These are phyloP conservation scores for Mastomys natalensis DNA, from an alignment of 2,113 vertebrate species.

Conservation along the genomic window DNA sequence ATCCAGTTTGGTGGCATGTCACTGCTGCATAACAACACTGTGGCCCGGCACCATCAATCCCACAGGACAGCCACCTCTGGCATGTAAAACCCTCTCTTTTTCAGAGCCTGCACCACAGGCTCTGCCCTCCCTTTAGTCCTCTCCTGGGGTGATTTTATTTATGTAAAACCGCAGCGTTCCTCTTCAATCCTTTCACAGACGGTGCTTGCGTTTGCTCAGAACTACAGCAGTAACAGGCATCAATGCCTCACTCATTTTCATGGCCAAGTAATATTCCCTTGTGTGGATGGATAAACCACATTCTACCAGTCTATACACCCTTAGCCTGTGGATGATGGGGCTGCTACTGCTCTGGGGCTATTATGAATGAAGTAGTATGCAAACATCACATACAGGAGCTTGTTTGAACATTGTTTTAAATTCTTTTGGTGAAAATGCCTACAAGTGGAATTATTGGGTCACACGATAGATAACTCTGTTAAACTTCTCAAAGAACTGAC, in stretches of 20 bases:
- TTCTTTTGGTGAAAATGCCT: not conserved
- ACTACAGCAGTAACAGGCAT: not conserved
- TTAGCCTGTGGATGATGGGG: not conserved
- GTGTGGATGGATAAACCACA: too few relatives aligned
- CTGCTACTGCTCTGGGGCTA: not conserved
- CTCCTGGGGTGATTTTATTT: not conserved
- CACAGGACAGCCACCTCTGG: not conserved
- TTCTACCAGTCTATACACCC: not conserved
- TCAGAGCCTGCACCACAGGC: not conserved
- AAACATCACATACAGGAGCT: not conserved
- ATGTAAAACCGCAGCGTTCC: not conserved
- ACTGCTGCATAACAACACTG: not conserved
- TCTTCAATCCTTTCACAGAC: not conserved
- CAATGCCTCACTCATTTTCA: not conserved
- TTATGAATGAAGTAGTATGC: not conserved
- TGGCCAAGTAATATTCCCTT: not conserved
- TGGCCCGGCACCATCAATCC: not conserved
- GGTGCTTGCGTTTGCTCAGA: not conserved
- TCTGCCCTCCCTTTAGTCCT: not conserved
- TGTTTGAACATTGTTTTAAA: not conserved
- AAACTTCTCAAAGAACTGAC: not conserved
- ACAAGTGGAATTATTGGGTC: not conserved
- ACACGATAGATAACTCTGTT: not conserved
- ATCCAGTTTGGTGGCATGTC: not conserved
- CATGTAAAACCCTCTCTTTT: slow-evolving; percentile 31